phyloP scores from a whole-genome alignment of 2,888 invertebrate genomes.

The Drosophila acutilabella region DNA sequence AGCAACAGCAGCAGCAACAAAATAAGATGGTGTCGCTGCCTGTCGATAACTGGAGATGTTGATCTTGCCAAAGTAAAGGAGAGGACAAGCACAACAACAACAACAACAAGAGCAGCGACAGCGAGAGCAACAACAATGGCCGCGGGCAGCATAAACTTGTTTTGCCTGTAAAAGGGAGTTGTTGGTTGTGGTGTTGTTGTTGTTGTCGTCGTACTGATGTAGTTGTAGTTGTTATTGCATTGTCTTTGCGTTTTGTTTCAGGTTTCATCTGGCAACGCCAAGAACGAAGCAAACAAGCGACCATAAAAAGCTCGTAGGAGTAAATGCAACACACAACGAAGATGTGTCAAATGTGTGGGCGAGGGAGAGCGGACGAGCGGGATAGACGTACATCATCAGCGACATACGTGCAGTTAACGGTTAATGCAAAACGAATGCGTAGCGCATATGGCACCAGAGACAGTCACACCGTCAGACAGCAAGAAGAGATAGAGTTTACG shows the following conservation, averaged over 20 bases:
- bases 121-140: constrained; percentile 43
- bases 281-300: constrained; percentile 69
- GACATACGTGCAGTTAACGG: constrained; percentile 77
- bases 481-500: constrained; percentile 17
- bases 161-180: constrained; percentile 79
- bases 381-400: constrained; percentile 21
- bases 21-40: constrained; percentile 76
- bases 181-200: constrained; percentile 40
- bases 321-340: constrained; percentile 62
- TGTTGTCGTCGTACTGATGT: constrained; percentile 32
- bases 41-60: constrained; percentile 79
- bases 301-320: constrained; percentile 78
- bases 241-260: constrained; percentile 79
- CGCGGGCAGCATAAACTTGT: constrained; percentile 76
- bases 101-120: constrained; percentile 38
- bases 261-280: constrained; percentile 79
- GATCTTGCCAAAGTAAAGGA: constrained; percentile 76
- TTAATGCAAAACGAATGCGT: constrained; percentile 76
- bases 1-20: constrained; percentile 56
- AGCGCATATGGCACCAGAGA: constrained; percentile 73
- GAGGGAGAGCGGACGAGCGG: constrained; percentile 20
- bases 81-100: constrained; percentile 49
- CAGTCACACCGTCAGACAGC: constrained; percentile 34
- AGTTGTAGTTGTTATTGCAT: constrained; percentile 67
- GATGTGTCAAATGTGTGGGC: constrained; percentile 79